Evolutionary conservation across 2,797 vertebrate genomes (phyloP), one percentile per base, ranked within the genome.

Genomic region (Rhincodon typus): DNA sequence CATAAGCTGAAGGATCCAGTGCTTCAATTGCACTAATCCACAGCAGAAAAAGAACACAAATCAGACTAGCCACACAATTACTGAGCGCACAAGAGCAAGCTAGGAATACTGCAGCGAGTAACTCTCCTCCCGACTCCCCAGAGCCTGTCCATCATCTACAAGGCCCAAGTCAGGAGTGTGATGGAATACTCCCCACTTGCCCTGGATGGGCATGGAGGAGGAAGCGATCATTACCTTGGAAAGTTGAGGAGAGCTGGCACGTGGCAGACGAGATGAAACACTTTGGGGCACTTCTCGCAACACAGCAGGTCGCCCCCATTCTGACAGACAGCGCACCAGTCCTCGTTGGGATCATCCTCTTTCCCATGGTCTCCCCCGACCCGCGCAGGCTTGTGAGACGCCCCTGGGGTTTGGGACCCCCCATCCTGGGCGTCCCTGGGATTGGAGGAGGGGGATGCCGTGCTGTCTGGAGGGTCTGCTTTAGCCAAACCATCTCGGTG

Each of bases 311-410:
- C 97, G 70, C 98, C 98, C 96, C 98, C 98, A 5, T 98, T 98
- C 95, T 98, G 98, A 96, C 98, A 98, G 0, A 98, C 98, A 3
- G 98, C 98, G 96, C 98, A 98, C 98, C 98, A 98, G 8, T 98
- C 98, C 96, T 98, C 98, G 34, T 98, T 98, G 87, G 98, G 98
- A 96, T 98, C 98, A 5, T 98, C 98, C 25, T 98, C 98, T 96
- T 98, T 98, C 4, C 98, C 97, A 0, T 97, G 96, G 70, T 98
- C 98, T 0, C 97, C 97, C 42, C n/a, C 84, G 69, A 93, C 95
- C 96, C 96, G 34, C n/a, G 34, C 3, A 19, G 94, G 46, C 50
- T 95, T 95, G 70, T 95, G 42, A 57, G 70, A 77, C 4, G 94
- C 30, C 4, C 94, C 19, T 0, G 15, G 8, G 30, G 70, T 6